Percentiles rank a stretch among this genome's conserved stretches.
phyloP scores from a whole-genome alignment of 1,140 invertebrate species.

The Parapsyche elsis region DNA sequence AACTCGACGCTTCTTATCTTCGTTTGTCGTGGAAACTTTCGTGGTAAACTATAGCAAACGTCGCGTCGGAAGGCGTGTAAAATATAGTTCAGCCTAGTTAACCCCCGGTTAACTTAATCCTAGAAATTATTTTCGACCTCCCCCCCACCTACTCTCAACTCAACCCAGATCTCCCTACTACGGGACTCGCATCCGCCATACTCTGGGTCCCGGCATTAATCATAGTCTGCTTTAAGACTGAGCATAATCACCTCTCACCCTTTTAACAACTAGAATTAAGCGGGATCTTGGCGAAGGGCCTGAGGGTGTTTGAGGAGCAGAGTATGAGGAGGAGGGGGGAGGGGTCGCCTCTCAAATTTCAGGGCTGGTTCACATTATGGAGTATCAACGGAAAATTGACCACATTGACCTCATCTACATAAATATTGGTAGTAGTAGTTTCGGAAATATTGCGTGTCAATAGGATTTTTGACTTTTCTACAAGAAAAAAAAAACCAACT shows the following conservation, averaged over 20 bases:
- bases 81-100: conserved; percentile 52
- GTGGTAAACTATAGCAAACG: neutral
- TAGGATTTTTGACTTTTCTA: too few relatives aligned
- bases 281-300: conserved; percentile 48
- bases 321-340: neutral
- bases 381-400: neutral
- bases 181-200: neutral
- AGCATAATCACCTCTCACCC: conserved; percentile 57
- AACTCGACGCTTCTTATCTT: conserved; percentile 10
- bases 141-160: conserved; percentile 39
- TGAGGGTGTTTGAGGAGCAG: neutral
- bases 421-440: too few relatives aligned
- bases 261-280: conserved; percentile 57
- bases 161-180: conserved; percentile 2
- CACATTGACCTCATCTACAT: neutral
- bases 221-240: conserved; percentile 57
- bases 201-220: conserved; percentile 54
- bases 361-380: neutral
- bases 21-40: conserved; percentile 16
- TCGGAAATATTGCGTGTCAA: too few relatives aligned
- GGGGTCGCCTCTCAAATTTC: conserved; percentile 12
- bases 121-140: conserved; percentile 55
- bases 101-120: conserved; percentile 56
- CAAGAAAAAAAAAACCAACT: too few relatives aligned
- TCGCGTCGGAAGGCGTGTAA: conserved; percentile 30